Evolutionary conservation across 2,797 vertebrate species (phyloP), one percentile per base, ranked within the genome.

Genomic region (Anabacerthia variegaticeps): DNA sequence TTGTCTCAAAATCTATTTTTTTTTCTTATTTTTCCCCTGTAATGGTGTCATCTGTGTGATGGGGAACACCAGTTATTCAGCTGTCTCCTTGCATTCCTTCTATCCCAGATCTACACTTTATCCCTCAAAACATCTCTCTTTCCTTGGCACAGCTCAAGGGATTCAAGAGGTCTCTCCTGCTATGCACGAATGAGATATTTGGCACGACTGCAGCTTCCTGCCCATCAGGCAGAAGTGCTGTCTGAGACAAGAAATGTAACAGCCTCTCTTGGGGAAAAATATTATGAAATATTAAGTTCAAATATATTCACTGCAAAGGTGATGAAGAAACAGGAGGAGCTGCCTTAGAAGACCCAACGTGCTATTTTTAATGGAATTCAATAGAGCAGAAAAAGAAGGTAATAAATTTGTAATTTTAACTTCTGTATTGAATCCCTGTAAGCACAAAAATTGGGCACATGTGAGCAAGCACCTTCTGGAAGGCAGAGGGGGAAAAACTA

Each of bases 231-330:
- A 39, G 56, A 1, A 67, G 54, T 2, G 21, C 66, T 48, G 72
- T 12, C 66, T n/a, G 32, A 63, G 44, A 81, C 4, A 8, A 71
- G 84, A 80, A 95, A 74, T 39, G 14, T 49, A 95, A 80, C 69
- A 46, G 63, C 39, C 24, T 37, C 79, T 79, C 62, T 27, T 2
- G 13, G 56, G 67, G 59, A 82, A 88, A 92, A 83, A 89, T 80
- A 91, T 21, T 39, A 89, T 90, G 52, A 96, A 96, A 94, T 75
- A 92, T 74, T 62, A 90, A 95, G 81, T 39, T 66, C 59, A 82
- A 84, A 55, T 37, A 76, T 6, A 75, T 55, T 83, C 41, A 20
- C 41, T 2, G 16, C 44, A 34, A 91, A 91, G 44, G 91, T n/a
- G 65, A 43, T 49, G 32, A 44, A 59, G 63, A 85, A 89, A 65